Percentiles rank a stretch among this genome's conserved stretches.
Evolutionary conservation across 2,888 invertebrate genomes (phyloP).

Genomic region (Nematopogon swammerdamellus): DNA sequence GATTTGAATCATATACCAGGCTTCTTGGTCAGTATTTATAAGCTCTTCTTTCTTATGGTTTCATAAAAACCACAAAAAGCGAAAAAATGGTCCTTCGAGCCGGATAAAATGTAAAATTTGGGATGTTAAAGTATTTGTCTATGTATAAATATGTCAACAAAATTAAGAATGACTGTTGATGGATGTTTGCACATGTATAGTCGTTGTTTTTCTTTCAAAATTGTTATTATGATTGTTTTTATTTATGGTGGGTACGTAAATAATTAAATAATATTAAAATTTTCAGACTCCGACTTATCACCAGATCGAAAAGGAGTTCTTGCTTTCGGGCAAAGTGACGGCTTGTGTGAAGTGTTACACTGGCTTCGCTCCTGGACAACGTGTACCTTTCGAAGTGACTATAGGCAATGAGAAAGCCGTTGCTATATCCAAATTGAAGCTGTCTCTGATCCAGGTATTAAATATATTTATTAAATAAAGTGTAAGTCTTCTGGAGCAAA

Average conservation of each 20-base stretch:
- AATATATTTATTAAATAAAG: background rate
- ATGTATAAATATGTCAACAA: too few relatives aligned
- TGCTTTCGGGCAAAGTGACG: slow-evolving; percentile 21
- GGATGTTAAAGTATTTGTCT: too few relatives aligned
- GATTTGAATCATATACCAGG: slow-evolving; percentile 28
- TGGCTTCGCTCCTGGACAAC: slow-evolving; percentile 31
- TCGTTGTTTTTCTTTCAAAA: too few relatives aligned
- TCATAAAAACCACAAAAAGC: too few relatives aligned
- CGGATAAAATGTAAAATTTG: too few relatives aligned
- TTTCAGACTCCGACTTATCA: slow-evolving; percentile 26
- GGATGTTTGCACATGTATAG: too few relatives aligned
- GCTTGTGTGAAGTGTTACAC: slow-evolving; percentile 29
- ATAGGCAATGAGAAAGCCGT: slow-evolving; percentile 29
- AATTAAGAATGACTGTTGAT: too few relatives aligned
- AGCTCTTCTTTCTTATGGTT: background rate
- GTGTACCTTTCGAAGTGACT: slow-evolving; percentile 27
- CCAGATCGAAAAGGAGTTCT: slow-evolving; percentile 26
- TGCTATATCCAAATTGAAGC: slow-evolving; percentile 25
- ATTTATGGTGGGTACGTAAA: too few relatives aligned
- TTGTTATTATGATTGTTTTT: too few relatives aligned
- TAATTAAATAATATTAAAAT: too few relatives aligned
- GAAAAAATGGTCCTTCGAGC: too few relatives aligned
- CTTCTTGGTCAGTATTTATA: slow-evolving; percentile 22
- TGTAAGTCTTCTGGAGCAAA: background rate
- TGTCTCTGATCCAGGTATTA: slow-evolving; percentile 31